Evolutionary conservation across 1,140 invertebrate genomes (phyloP).

Genomic region (Latrodectus geometricus): DNA sequence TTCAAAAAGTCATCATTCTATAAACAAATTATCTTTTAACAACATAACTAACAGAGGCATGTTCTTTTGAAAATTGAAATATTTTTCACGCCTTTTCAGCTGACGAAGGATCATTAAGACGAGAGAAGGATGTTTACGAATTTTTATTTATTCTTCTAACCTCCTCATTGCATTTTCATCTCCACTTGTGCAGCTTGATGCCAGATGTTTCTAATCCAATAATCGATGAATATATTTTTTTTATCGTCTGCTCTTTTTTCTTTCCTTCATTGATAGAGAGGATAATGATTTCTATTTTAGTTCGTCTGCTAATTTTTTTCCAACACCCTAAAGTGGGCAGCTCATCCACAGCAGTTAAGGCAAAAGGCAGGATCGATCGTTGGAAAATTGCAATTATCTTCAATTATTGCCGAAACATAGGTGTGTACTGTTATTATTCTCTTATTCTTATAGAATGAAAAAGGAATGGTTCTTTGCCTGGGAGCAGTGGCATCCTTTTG

Average conservation of each 20-base stretch:
- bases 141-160: background rate
- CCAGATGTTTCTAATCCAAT: conserved; percentile 58
- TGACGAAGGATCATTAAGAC: background rate
- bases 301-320: background rate
- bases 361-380: conserved; percentile 28
- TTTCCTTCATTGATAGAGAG: background rate
- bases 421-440: conserved; percentile 39
- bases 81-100: background rate
- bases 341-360: conserved; percentile 4
- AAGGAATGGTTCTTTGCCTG: conserved; percentile 27
- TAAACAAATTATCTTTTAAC: too few species aligned
- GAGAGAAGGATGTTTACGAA: background rate
- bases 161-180: conserved; percentile 24
- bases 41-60: too few species aligned
- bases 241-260: conserved; percentile 3
- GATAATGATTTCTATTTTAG: conserved; percentile 20
- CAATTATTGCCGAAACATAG: conserved; percentile 42
- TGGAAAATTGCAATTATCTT: conserved; percentile 52
- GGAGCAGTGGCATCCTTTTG: background rate
- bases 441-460: background rate
- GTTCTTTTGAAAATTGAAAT: too few species aligned
- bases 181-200: conserved; percentile 19
- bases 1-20: too few species aligned
- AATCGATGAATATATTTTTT: conserved; percentile 43
- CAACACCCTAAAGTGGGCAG: conserved; percentile 21